phyloP scores from a whole-genome alignment of 2,797 vertebrate species.

The Pseudochirops cupreus region DNA sequence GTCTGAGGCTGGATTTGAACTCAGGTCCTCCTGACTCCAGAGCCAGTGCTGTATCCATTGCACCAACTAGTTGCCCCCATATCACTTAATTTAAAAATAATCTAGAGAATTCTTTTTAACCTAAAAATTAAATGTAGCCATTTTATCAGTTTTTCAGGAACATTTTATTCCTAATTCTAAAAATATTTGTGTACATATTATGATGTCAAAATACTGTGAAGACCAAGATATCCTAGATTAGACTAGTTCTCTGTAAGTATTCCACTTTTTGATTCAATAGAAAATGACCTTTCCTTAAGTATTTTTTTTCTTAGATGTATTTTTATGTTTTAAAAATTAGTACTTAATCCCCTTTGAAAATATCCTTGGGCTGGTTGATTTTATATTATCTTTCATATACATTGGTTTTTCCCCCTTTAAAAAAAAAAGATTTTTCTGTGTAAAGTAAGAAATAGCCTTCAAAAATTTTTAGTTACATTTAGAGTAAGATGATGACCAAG shows the following conservation, averaged over 20 bases:
- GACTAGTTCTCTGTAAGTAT: not conserved
- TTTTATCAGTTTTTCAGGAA: constrained; percentile 1
- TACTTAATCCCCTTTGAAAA: not conserved
- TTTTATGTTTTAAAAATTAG: constrained; percentile 53
- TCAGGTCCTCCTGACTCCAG: too few relatives aligned
- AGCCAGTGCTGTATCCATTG: too few relatives aligned
- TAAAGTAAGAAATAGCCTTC: constrained; percentile 47
- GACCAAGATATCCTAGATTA: constrained; percentile 33
- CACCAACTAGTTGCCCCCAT: not conserved
- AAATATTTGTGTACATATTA: not conserved
- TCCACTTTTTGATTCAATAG: constrained; percentile 17
- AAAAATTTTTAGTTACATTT: constrained; percentile 21
- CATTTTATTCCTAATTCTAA: not conserved
- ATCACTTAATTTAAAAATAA: constrained; percentile 31
- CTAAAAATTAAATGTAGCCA: constrained; percentile 49
- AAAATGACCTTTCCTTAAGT: constrained; percentile 6
- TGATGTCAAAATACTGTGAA: constrained; percentile 38
- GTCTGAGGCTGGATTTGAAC: too few relatives aligned
- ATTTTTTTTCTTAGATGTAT: constrained; percentile 27
- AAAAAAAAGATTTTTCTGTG: constrained; percentile 7
- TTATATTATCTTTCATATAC: constrained; percentile 41
- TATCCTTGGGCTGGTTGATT: constrained; percentile 33
- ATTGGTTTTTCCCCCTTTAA: constrained; percentile 12
- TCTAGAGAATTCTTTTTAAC: constrained; percentile 9
- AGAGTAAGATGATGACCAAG: constrained; percentile 7